Evolutionary conservation across 2,888 invertebrate species (phyloP).

Genomic region (Nudaria mundana): DNA sequence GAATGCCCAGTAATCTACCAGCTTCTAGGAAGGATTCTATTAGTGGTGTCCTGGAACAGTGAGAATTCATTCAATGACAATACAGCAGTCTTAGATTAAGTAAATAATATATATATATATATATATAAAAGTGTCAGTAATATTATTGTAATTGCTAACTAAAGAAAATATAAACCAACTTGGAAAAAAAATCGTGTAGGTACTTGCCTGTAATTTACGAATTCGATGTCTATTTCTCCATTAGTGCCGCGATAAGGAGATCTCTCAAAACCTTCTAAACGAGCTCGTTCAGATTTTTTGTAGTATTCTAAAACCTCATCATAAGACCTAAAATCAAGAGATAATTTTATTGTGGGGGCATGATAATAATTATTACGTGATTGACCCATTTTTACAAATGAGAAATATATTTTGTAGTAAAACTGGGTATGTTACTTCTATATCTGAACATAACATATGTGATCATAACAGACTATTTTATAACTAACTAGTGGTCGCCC

Average conservation of each 20-base stretch:
- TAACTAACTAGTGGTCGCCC: no score
- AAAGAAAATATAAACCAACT: no score
- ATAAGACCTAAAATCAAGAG: conserved; percentile 80
- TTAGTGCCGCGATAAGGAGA: conserved; percentile 74
- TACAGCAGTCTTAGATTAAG: background rate
- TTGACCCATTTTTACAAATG: no score
- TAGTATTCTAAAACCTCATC: conserved; percentile 80
- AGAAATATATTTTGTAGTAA: no score
- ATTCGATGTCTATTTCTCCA: conserved; percentile 82
- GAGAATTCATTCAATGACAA: background rate
- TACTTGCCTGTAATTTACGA: conserved; percentile 66
- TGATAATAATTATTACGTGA: no score
- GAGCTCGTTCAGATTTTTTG: conserved; percentile 78
- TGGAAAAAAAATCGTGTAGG: no score
- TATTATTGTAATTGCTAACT: no score
- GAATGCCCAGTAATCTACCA: conserved; percentile 82
- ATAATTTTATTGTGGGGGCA: background rate
- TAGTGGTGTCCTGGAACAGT: conserved; percentile 61
- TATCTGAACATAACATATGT: no score
- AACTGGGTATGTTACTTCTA: no score
- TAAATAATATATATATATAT: background rate
- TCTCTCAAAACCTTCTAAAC: conserved; percentile 55
- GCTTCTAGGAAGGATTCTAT: conserved; percentile 84
- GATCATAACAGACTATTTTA: no score
- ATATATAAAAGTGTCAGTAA: no score